Percentiles rank a stretch among this genome's conserved stretches.
Evolutionary conservation across 2,113 vertebrate species (phyloP).

Genomic region (Epinephelus cyanopodus): DNA sequence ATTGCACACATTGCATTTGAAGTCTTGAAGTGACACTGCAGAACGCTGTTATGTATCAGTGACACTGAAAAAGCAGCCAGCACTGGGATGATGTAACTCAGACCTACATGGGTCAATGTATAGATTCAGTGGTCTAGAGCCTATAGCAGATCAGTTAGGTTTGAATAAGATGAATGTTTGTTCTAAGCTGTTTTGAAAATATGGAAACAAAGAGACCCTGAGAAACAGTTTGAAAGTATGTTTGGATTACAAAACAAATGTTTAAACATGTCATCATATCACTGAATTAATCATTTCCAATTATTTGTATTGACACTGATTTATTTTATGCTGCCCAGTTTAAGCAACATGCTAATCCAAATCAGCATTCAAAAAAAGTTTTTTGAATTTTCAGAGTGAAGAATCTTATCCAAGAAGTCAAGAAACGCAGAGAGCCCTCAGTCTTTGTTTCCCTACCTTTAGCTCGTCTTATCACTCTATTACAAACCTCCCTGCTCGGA

Average conservation of each 20-base stretch:
- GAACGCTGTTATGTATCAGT: slow-evolving; percentile 60
- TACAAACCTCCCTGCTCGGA: slow-evolving; percentile 77
- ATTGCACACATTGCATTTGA: neutral
- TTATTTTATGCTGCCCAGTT: slow-evolving; percentile 18
- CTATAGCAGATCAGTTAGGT: slow-evolving; percentile 53
- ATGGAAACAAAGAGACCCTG: slow-evolving; percentile 24
- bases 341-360: slow-evolving; percentile 9
- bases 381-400: slow-evolving; percentile 17
- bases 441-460: slow-evolving; percentile 69
- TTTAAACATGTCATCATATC: slow-evolving; percentile 33
- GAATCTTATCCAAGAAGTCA: slow-evolving; percentile 40
- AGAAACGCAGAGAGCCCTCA: slow-evolving; percentile 37
- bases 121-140: slow-evolving; percentile 61
- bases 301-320: slow-evolving; percentile 19
- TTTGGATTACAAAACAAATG: slow-evolving; percentile 12
- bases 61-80: slow-evolving; percentile 47
- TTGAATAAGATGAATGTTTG: slow-evolving; percentile 33
- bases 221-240: neutral
- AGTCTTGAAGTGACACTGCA: slow-evolving; percentile 18
- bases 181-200: slow-evolving; percentile 1
- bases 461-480: slow-evolving; percentile 76
- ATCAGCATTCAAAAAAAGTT: neutral
- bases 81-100: slow-evolving; percentile 53
- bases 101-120: slow-evolving; percentile 66
- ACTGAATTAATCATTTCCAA: slow-evolving; percentile 46